These are phyloP conservation scores for Orchestes rusci DNA, from an alignment of 2,888 invertebrate genomes.

Conservation along the genomic window DNA sequence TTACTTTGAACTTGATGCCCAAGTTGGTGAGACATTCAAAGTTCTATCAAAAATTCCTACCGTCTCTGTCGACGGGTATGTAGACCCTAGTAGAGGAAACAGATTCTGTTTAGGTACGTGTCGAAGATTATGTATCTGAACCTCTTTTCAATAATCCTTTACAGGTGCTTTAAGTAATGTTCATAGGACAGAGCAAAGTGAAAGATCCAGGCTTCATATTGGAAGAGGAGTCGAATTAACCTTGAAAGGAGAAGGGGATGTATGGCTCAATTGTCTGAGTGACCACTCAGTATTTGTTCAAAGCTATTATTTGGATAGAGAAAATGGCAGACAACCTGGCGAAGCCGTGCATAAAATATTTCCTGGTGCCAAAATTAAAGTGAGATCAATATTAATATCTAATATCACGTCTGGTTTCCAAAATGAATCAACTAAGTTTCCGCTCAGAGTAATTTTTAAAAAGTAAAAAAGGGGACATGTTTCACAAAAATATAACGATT, in stretches of 20 bases:
- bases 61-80: constrained; percentile 84
- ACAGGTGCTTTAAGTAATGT: constrained; percentile 93
- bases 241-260: constrained; percentile 88
- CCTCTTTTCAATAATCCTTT: constrained; percentile 1
- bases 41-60: constrained; percentile 82
- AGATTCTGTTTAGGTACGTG: constrained; percentile 81
- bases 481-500: no score
- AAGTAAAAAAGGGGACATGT: no score
- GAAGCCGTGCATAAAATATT: constrained; percentile 99
- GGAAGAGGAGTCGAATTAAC: constrained; percentile 94
- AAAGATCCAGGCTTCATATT: constrained; percentile 83
- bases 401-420: no score
- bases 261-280: constrained; percentile 91
- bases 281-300: constrained; percentile 98
- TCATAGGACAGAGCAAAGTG: constrained; percentile 91
- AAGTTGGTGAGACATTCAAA: constrained; percentile 86
- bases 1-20: constrained; percentile 96
- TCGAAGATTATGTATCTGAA: not conserved
- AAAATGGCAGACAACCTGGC: constrained; percentile 92
- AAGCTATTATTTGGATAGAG: constrained; percentile 94
- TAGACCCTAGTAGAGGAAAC: constrained; percentile 95
- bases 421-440: no score
- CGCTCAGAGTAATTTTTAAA: no score
- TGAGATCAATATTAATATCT: no score
- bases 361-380: constrained; percentile 92